Conservation (phyloP, 2,113 vertebrate species). For the Rousettus leschenaultii region DNA sequence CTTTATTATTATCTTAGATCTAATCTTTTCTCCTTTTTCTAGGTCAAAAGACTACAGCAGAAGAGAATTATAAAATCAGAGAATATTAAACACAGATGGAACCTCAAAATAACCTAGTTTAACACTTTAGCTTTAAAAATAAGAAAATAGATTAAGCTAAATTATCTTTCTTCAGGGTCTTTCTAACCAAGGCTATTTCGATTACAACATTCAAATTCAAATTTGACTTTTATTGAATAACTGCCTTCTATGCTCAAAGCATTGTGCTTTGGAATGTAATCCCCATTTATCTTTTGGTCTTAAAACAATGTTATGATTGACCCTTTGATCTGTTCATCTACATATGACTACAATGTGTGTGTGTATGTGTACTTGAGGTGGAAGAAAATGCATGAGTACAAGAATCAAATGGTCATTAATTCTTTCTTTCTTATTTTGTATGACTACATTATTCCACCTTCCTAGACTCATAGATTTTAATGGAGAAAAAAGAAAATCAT, state of each 20-base stretch:
- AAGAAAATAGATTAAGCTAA: not conserved
- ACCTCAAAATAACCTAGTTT: not conserved
- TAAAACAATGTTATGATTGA: not conserved
- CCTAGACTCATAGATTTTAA: not conserved
- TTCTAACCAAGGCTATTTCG: not conserved
- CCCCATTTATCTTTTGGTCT: not conserved
- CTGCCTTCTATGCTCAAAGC: not conserved
- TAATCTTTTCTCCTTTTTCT: not conserved
- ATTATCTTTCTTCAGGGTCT: not conserved
- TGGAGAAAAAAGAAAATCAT: not conserved
- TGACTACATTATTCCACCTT: not conserved
- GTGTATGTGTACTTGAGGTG: not conserved
- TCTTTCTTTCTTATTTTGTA: not conserved
- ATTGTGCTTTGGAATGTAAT: not conserved
- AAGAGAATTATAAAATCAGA: not conserved
- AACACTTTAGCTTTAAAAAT: not conserved
- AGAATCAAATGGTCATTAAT: not conserved
- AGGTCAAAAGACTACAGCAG: not conserved
- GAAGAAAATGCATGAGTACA: not conserved
- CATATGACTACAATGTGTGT: not conserved
- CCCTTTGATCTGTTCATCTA: not conserved
- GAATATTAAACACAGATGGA: not conserved
- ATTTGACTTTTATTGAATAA: not conserved
- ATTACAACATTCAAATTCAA: not conserved
- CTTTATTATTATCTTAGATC: not conserved